These are phyloP conservation scores for Scolopax rusticola DNA, from an alignment of 2,797 vertebrate species.

Conservation along the genomic window DNA sequence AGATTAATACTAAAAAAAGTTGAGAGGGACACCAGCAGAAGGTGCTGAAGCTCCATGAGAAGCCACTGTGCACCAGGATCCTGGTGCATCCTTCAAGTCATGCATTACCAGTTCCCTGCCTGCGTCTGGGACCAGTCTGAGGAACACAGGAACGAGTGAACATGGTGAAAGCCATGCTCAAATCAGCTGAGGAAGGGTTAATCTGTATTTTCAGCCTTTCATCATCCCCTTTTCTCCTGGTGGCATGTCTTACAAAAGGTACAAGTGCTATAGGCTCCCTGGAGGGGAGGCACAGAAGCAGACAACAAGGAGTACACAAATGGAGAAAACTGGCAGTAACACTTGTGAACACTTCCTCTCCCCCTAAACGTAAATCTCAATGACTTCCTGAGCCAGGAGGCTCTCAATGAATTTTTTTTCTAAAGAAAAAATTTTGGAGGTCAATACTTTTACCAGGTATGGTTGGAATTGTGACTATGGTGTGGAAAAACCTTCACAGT, in stretches of 20 bases:
- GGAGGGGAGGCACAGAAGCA: neutral
- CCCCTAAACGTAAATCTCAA: neutral
- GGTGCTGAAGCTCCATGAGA: neutral
- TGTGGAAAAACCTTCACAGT: neutral
- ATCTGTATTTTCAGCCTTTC: neutral
- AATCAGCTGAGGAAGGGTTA: neutral
- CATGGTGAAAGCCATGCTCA: neutral
- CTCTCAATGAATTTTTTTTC: neutral
- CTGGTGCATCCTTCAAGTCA: neutral
- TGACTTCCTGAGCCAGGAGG: neutral
- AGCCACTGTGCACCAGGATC: neutral
- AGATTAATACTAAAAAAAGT: neutral
- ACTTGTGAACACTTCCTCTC: neutral
- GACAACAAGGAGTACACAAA: neutral
- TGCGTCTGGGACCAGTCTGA: neutral
- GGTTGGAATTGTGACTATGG: neutral
- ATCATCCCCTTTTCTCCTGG: neutral
- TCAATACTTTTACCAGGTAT: neutral
- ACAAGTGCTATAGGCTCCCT: neutral
- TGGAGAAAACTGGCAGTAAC: neutral
- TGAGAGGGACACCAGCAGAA: neutral
- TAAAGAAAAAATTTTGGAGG: neutral
- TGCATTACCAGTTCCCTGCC: rapidly evolving
- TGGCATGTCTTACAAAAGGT: neutral
- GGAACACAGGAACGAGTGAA: neutral